phyloP scores from a whole-genome alignment of 2,113 vertebrate species.

The Nycticorax nycticorax region DNA sequence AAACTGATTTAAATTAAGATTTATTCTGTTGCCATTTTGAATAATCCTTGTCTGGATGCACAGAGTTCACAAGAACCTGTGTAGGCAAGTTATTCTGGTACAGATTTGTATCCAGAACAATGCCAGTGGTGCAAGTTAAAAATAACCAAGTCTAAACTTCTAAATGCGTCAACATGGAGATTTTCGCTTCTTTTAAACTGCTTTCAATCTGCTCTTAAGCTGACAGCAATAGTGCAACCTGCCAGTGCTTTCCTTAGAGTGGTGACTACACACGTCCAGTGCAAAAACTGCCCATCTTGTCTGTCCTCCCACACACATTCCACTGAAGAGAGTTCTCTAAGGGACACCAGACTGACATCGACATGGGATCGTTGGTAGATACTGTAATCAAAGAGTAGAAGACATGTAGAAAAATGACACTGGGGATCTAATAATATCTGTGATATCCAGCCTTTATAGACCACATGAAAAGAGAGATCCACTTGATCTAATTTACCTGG shows the following conservation, averaged over 20 bases:
- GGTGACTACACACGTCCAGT: background rate
- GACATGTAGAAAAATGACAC: background rate
- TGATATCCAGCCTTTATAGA: background rate
- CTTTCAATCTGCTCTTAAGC: background rate
- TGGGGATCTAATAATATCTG: background rate
- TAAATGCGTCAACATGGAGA: background rate
- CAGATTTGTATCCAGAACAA: background rate
- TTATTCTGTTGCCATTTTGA: background rate
- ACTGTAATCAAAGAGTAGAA: background rate
- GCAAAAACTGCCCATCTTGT: background rate
- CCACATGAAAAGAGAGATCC: background rate
- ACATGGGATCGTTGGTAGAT: background rate
- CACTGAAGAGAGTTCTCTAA: background rate
- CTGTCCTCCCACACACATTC: background rate
- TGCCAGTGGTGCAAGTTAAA: background rate
- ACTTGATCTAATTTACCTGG: background rate
- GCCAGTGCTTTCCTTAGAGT: background rate
- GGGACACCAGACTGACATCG: background rate
- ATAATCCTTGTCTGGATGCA: background rate
- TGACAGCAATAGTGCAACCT: background rate
- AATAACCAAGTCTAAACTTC: background rate
- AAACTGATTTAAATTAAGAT: background rate
- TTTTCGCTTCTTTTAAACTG: background rate
- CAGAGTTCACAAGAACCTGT: background rate
- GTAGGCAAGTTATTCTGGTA: background rate